These are phyloP conservation scores for Drosophila athabasca DNA, from an alignment of 1,140 invertebrate species.

Conservation along the genomic window DNA sequence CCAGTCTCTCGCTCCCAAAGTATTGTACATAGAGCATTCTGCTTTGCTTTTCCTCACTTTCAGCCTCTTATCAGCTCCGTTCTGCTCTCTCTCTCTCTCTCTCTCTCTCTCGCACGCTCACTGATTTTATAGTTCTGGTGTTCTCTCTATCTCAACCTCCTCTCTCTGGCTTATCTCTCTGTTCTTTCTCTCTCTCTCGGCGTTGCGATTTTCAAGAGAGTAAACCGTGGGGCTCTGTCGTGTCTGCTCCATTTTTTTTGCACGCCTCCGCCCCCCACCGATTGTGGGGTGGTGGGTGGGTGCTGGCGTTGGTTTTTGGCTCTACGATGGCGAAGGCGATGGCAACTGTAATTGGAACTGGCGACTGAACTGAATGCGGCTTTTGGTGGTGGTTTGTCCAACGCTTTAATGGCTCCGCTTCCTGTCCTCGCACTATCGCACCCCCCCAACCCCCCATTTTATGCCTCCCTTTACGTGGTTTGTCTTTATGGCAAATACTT, in stretches of 20 bases:
- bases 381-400: slow-evolving; percentile 51
- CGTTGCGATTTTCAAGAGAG: slow-evolving; percentile 46
- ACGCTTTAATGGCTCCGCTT: slow-evolving; percentile 61
- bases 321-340: slow-evolving; percentile 25
- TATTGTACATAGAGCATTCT: slow-evolving; percentile 59
- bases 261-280: slow-evolving; percentile 6
- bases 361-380: slow-evolving; percentile 71
- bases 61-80: slow-evolving; percentile 63
- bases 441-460: slow-evolving; percentile 7
- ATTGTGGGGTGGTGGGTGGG: slow-evolving; percentile 17
- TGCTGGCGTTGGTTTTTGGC: slow-evolving; percentile 9
- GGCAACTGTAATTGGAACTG: slow-evolving; percentile 74
- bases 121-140: neutral
- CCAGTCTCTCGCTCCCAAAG: slow-evolving; percentile 49
- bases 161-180: neutral
- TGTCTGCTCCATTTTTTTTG: slow-evolving; percentile 64
- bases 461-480: slow-evolving; percentile 1
- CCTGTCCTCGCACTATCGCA: neutral
- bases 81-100: slow-evolving; percentile 45
- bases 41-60: slow-evolving; percentile 19
- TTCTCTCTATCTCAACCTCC: slow-evolving; percentile 22
- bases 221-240: slow-evolving; percentile 62
- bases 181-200: slow-evolving; percentile 13
- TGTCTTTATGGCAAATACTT: slow-evolving; percentile 16
- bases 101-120: slow-evolving; percentile 33